Percentiles rank a stretch among this genome's conserved stretches.
These are phyloP conservation scores for Montipora efflorescens DNA, from an alignment of 64 coral and sea anemone species.

Conservation along the genomic window DNA sequence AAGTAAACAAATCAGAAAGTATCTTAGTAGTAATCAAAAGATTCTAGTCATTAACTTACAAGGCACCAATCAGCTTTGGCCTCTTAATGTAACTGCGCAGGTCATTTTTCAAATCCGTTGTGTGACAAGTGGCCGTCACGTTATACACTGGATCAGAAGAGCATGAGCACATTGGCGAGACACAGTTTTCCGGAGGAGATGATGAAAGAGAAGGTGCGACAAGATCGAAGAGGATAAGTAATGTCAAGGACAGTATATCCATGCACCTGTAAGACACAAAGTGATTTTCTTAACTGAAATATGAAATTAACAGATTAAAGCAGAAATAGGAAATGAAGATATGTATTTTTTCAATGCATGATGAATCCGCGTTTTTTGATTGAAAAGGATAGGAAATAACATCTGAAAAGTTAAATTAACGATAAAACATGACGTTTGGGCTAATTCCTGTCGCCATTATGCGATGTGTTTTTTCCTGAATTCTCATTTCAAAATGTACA, in stretches of 20 bases:
- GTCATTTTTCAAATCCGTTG: conserved; percentile 10
- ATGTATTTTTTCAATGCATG: too few relatives aligned
- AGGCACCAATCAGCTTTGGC: not conserved
- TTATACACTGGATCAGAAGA: not conserved
- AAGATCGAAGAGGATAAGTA: not conserved
- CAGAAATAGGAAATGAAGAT: too few relatives aligned
- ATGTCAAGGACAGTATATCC: not conserved
- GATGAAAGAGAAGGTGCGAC: not conserved
- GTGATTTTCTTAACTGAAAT: not conserved
- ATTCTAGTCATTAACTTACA: not conserved
- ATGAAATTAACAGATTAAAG: too few relatives aligned
- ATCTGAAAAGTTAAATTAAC: too few relatives aligned
- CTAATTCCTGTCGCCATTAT: too few relatives aligned
- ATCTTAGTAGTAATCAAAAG: not conserved
- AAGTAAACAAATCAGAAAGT: not conserved
- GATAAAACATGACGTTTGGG: too few relatives aligned
- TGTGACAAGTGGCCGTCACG: conserved; percentile 21
- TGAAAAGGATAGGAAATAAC: too few relatives aligned
- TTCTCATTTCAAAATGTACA: too few relatives aligned
- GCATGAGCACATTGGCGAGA: not conserved
- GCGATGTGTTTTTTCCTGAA: too few relatives aligned
- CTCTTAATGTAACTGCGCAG: not conserved
- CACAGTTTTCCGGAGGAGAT: not conserved
- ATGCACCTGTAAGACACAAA: not conserved
- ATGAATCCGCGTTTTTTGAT: too few relatives aligned